Percentiles rank a stretch among this genome's conserved stretches.
phyloP scores from a whole-genome alignment of 2,888 invertebrate species.

The Boloria selene region DNA sequence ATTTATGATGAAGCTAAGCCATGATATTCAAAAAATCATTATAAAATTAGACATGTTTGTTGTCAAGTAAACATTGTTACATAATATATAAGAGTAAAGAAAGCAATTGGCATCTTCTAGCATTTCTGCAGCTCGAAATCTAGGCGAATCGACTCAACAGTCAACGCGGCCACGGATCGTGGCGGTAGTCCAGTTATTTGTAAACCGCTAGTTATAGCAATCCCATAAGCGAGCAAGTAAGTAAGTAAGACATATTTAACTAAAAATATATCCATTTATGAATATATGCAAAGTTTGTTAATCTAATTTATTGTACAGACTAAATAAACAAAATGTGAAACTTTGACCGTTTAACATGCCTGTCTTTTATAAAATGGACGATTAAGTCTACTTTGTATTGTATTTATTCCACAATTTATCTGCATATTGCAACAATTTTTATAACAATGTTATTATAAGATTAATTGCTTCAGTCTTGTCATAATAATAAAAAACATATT shows the following conservation, averaged over 20 bases:
- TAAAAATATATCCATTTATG: constrained; percentile 15
- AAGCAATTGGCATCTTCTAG: constrained; percentile 37
- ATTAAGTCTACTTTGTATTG: no score
- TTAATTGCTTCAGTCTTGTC: no score
- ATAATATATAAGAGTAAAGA: constrained; percentile 4
- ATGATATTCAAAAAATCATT: no score
- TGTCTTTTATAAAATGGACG: no score
- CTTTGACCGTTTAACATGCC: no score
- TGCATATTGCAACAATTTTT: no score
- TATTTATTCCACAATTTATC: no score
- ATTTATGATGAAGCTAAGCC: no score
- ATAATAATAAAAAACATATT: not conserved
- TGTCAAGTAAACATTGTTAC: no score
- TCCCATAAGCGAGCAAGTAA: constrained; percentile 63
- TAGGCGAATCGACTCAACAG: constrained; percentile 49
- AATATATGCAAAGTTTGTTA: not conserved
- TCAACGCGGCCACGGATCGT: constrained; percentile 61
- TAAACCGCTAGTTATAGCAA: constrained; percentile 78
- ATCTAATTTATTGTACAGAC: not conserved
- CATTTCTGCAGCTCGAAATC: constrained; percentile 47
- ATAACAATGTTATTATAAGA: no score
- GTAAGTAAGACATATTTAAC: constrained; percentile 52
- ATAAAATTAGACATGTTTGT: no score
- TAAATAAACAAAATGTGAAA: no score
- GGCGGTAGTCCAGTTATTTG: constrained; percentile 76